Base-by-base conservation (phyloP, 2,888 invertebrate genomes). In the Cerastis leucographa region DNA sequence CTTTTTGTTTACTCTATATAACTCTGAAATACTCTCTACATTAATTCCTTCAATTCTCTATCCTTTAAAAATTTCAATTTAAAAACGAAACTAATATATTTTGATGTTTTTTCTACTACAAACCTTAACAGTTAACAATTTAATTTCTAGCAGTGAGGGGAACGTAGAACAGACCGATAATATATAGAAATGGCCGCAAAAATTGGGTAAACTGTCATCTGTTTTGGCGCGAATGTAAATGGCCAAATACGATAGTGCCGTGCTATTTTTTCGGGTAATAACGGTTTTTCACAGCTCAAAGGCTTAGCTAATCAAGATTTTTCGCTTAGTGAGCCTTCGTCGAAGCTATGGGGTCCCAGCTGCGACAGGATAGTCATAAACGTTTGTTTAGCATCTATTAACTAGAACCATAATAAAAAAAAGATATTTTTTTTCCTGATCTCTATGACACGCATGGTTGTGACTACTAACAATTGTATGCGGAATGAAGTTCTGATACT, bases 101-200 rank as follows among this genome's bases (percentile, higher is more conserved):
- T 87, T 81, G 87, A 85, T 88, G 84, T 90, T 89, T 90, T 88
- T 89, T 90, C 81, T 92, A 90, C 86, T 87, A 85, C 74, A 77
- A 83, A 81, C 82, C 89, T 92, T 95, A 95, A 95, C 92, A 85
- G 89, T 91, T 94, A 94, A 94, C 93, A 91, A 94, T 96, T 97
- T 96, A 90, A 94, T 96, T 97, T 95, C 94, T 97, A 96, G 96
- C 95, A 92, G 96, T 92, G 96, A 96, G 97, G 95, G 96, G 95
- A 95, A 94, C 96, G 90, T 96, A 96, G 94, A 94, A 92, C 91
- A 89, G 90, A 94, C 93, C 91, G 90, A 93, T 95, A 95, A 90
- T 93, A 92, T 90, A 83, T 94, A 94, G 93, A 93, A 92, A 92
- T 90, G 92, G 92, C 94, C 93, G 90, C 91, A 90, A 91, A 89